A percentile compares a stretch with the other conserved stretches of the same genome.
These are phyloP conservation scores for Globicephala melas DNA, from an alignment of 2,113 vertebrate genomes.

Conservation along the genomic window DNA sequence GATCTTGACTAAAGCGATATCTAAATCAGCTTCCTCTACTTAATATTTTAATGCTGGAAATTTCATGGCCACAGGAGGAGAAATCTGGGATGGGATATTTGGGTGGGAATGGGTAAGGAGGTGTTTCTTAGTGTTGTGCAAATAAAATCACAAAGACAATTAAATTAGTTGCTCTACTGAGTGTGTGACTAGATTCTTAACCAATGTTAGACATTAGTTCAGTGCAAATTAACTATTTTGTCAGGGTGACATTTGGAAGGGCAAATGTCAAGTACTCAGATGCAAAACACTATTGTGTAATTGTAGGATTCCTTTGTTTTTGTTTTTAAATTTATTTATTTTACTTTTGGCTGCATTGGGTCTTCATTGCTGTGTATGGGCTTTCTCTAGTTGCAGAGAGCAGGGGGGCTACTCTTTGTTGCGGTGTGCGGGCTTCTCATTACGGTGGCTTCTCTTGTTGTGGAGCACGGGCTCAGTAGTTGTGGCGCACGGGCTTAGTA, in stretches of 20 bases:
- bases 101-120: background rate
- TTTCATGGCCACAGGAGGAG: background rate
- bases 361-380: no score
- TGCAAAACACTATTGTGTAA: background rate
- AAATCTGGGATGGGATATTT: background rate
- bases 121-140: background rate
- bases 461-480: no score
- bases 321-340: no score
- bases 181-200: background rate
- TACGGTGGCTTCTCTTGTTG: no score
- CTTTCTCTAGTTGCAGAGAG: no score
- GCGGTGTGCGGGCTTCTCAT: no score
- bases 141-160: background rate
- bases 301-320: background rate
- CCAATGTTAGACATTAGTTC: background rate
- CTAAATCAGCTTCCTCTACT: background rate
- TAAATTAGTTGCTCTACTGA: background rate
- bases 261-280: background rate
- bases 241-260: background rate
- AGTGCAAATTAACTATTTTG: background rate
- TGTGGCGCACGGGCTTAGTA: no score
- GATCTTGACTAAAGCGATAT: background rate
- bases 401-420: no score
- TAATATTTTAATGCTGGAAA: conserved; percentile 9
- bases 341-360: no score